Base-by-base conservation (phyloP, 2,888 invertebrate genomes). In the Schrankia costaestrigalis region DNA sequence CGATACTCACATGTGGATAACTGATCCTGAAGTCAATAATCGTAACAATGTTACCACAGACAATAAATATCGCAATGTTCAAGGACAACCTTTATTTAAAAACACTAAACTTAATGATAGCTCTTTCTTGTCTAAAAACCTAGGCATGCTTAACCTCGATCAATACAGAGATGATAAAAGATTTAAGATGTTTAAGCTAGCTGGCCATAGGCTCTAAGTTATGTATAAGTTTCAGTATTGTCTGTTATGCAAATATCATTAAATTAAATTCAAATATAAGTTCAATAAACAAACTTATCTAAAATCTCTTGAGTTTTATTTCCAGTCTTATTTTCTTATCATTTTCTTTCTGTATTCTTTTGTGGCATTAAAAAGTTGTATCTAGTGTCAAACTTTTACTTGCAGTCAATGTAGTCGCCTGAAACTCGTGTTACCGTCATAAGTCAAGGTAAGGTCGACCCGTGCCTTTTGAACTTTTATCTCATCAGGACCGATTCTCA, bases 131-230 rank as follows among this genome's bases (percentile, higher is more conserved):
- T 28, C 49, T n/a, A 48, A 59, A 56, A 78, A 71, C 34, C 40
- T 75, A 19, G 63, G 65, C 32, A 56, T 60, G 34, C 44, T 71
- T 14, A 41, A 63, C 4, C 57, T 64, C 12, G 63, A 62, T 38
- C 68, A 71, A 38, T 38, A 67, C 24, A 55, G 62, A 31, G 69
- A 76, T 10, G 78, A 79, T 39, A 82, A 73, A 68, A 76, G 76
- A 46, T 41, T 50, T 38, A 85, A 82, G 67, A 84, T 82, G 78
- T 79, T 78, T 35, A 81, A 78, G 69, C 60, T 84, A 14, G 79
- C 83, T 32, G 72, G 83, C 18, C 85, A 85, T 46, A 73, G 67
- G 47, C 46, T 81, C 19, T 71, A 47, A 65, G 47, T 35, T 19
- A n/a, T 39, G 34, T 33, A n/a, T n/a, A n/a, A 15, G n/a, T 31